Base-by-base conservation (phyloP, 2,113 vertebrate genomes). In the Megaceryle maxima region DNA sequence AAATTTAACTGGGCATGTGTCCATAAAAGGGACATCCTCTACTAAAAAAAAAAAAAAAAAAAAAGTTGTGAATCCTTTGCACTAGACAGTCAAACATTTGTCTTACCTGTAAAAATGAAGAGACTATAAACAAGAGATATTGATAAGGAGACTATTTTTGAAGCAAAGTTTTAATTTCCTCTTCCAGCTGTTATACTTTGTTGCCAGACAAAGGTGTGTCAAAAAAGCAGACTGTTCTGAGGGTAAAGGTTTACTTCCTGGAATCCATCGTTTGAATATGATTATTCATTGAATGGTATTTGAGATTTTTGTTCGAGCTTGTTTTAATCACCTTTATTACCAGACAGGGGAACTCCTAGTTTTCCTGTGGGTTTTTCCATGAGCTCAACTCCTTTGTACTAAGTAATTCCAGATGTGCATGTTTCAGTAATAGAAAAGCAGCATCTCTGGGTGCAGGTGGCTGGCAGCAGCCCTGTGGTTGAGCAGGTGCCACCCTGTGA, bases 401-500 rank as follows among this genome's bases (percentile, higher is more conserved):
- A 43, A 67, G 57, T 50, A 68, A 73, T 76, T 83, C 21, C 79
- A 77, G n/a, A 24, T 90, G 29, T 73, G 41, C 11, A 18, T 3
- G 5, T 59, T 73, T 77, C 66, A 46, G 16, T 48, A 43, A 1
- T 11, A 31, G 59, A 53, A 79, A 81, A 73, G 59, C 41, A 80
- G 43, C 26, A 69, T 24, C 50, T 68, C 31, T 85, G 22, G 39
- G 16, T 69, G 35, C 44, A 73, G 35, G 33, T 82, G 53, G 4
- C 1, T 88, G 57, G 24, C 1, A 79, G 70, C 8, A 43, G 33
- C 9, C 12, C 12, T 41, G 6, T n/a, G 73, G 31, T 18, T 20
- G 14, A 68, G 37, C 2, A 25, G 8, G 16, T 0, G 4, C 0
- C 5, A 18, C 9, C 1, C 11, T 67, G 28, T 7, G 2, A 29